Evolutionary conservation across 2,113 vertebrate species (phyloP), one percentile per base, ranked within the genome.

Genomic region (Nymphicus hollandicus): DNA sequence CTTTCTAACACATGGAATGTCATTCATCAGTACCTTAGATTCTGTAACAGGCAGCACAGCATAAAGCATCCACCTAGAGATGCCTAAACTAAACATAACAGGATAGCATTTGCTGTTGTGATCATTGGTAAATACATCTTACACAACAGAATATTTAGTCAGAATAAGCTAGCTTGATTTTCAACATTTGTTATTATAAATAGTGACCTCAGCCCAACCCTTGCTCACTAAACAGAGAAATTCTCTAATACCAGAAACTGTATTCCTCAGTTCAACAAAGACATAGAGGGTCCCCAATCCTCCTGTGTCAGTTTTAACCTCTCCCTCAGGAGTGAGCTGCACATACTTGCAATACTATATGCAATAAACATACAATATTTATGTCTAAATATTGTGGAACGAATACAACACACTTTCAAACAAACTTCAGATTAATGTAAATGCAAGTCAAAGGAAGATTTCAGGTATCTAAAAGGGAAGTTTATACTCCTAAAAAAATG

Each of bases 1-100:
- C 9, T n/a, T 49, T 27, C 0, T 22, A 47, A 24, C 29, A 28
- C 13, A 2, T 0, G 1, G 28, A 33, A 23, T 1, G 3, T 6
- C 39, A 41, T 33, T 71, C 53, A 9, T 60, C 35, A 44, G n/a
- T 23, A 52, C 43, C 46, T 72, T 17, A 46, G 28, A n/a, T 41
- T 24, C 69, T 44, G 1, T 13, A 74, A 31, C 47, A 71, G 68
- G 77, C 41, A 49, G 47, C 35, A 85, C 27, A 60, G 49, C 63
- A 74, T 10, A 16, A 22, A 81, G 49, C 46, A 10, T 7, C 37
- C 29, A 7, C 2, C 35, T n/a, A 35, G 4, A 66, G 39, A 13
- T 27, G 17, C 50, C 70, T 27, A 9, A 68, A 12, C 56, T 61
- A 14, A 60, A 35, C 18, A 9, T 3, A 23, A 17, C 3, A 12